Evolutionary conservation across 2,888 invertebrate genomes (phyloP).

Genomic region (Xiphydria camelus): DNA sequence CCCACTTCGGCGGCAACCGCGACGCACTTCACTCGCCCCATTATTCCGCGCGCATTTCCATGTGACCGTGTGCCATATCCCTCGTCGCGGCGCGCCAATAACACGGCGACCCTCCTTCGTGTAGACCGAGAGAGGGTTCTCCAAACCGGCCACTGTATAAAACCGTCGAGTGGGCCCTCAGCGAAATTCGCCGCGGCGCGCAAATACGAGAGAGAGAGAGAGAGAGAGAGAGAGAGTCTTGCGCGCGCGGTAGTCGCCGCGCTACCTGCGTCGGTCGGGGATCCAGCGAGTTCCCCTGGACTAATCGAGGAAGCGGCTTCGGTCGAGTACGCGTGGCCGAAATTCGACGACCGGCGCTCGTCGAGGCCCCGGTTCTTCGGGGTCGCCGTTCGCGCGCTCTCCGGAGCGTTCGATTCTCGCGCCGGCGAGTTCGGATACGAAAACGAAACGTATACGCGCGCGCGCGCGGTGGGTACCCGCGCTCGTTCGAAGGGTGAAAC

Average conservation of each 20-base stretch:
- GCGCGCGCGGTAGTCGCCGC: no score
- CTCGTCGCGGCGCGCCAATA: constrained; percentile 19
- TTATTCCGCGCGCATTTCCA: constrained; percentile 50
- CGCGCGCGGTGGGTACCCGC: constrained; percentile 42
- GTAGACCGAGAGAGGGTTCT: constrained; percentile 41
- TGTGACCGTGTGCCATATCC: constrained; percentile 24
- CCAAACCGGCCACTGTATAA: constrained; percentile 44
- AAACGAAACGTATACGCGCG: constrained; percentile 46
- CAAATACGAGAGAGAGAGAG: constrained; percentile 32
- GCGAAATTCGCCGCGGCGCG: constrained; percentile 47
- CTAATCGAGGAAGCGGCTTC: no score
- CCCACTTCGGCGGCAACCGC: constrained; percentile 51
- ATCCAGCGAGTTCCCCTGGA: no score
- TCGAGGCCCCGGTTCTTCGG: no score
- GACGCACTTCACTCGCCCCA: constrained; percentile 51
- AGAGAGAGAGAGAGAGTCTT: no score
- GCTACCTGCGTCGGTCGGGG: constrained; percentile 39
- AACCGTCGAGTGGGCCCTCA: constrained; percentile 46
- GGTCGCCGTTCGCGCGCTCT: no score
- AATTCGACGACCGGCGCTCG: no score
- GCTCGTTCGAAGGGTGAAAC: constrained; percentile 53
- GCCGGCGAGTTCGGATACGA: no score
- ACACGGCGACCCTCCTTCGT: constrained; percentile 18
- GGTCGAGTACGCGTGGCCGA: no score
- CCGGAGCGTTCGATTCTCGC: no score